Base-by-base conservation (phyloP, 2,888 invertebrate species). In the Ennomos fuscantarius region DNA sequence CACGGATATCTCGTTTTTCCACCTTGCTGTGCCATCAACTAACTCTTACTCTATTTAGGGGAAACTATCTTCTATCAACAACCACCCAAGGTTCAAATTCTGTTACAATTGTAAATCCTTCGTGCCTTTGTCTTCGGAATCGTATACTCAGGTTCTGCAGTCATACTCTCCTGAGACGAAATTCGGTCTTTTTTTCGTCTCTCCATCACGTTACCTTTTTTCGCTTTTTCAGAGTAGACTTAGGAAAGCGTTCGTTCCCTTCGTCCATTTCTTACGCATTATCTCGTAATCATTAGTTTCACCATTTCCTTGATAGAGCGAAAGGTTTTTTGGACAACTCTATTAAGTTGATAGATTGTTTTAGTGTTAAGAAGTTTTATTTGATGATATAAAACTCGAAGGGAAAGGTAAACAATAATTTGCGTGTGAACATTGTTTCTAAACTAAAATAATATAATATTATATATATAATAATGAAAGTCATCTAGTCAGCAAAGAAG, bases 121-220 rank as follows among this genome's bases (percentile, higher is more conserved):
- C 65, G 46, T 61, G 63, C 78, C 55, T 84, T 87, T 69, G 64
- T 64, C 49, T 36, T 50, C 64, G 67, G 45, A 36, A 34, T 46
- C 48, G 55, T 65, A 65, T 66, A 74, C 81, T 82, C 86, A 87
- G 87, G 86, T 85, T 89, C 87, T 88, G 86, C 87, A 90, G 88
- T 85, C 87, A 88, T 86, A 86, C 84, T 92, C 92, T 91, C 92
- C 79, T 81, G 90, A 91, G 92, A 89, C 90, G 83, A 88, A 89
- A 89, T 90, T 88, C 81, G 82, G 84, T 87, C 80, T 89, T 89
- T 87, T 87, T 91, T 89, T 89, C 86, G 82, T 84, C 80, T 85
- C 85, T 86, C 86, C 84, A 85, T 87, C 85, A 85, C 82, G 81
- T 78, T 85, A 82, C 82, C 83, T 86, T 89, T 89, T 89, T 88